A percentile compares a stretch with the other conserved stretches of the same genome.
These are phyloP conservation scores for Drosophila bipectinata DNA, from an alignment of 1,140 invertebrate genomes.

Conservation along the genomic window DNA sequence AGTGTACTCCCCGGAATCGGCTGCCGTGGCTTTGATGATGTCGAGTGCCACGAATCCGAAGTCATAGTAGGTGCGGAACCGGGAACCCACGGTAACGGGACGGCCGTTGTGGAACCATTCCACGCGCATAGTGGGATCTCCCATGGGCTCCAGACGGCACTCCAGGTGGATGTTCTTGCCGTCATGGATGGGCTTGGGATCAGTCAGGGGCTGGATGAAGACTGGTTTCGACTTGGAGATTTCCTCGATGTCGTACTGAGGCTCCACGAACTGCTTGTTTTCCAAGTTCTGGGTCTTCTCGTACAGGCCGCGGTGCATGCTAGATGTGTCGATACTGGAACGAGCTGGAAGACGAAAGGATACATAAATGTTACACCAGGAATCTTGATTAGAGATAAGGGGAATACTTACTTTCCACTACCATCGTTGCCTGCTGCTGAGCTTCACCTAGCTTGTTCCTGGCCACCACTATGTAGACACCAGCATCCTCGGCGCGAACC, in stretches of 20 bases:
- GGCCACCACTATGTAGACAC: conserved; percentile 94
- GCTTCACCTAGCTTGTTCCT: conserved; percentile 94
- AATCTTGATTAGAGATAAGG: not conserved
- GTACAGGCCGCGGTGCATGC: conserved; percentile 92
- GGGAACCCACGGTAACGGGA: conserved; percentile 93
- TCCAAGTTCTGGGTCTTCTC: conserved; percentile 95
- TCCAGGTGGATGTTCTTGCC: conserved; percentile 96
- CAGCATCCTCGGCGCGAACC: conserved; percentile 93
- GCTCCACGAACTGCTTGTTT: conserved; percentile 92
- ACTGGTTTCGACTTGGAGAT: conserved; percentile 96
- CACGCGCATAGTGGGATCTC: conserved; percentile 97
- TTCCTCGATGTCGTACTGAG: conserved; percentile 95
- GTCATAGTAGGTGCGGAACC: conserved; percentile 97
- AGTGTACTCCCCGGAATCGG: conserved; percentile 97
- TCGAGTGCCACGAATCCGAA: conserved; percentile 97
- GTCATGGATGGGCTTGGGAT: conserved; percentile 93
- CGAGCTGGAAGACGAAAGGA: conserved; percentile 86
- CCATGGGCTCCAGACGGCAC: conserved; percentile 95
- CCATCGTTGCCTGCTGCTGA: conserved; percentile 91
- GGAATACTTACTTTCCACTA: conserved; percentile 91
- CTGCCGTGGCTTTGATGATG: conserved; percentile 92
- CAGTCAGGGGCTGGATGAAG: conserved; percentile 93
- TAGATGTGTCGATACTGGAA: conserved; percentile 93
- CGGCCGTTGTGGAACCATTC: conserved; percentile 98
- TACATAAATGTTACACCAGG: too few relatives aligned